Percentiles rank a stretch among this genome's conserved stretches.
Evolutionary conservation across 2,888 invertebrate species (phyloP).

Genomic region (Imbricaverruca yamaguchii): DNA sequence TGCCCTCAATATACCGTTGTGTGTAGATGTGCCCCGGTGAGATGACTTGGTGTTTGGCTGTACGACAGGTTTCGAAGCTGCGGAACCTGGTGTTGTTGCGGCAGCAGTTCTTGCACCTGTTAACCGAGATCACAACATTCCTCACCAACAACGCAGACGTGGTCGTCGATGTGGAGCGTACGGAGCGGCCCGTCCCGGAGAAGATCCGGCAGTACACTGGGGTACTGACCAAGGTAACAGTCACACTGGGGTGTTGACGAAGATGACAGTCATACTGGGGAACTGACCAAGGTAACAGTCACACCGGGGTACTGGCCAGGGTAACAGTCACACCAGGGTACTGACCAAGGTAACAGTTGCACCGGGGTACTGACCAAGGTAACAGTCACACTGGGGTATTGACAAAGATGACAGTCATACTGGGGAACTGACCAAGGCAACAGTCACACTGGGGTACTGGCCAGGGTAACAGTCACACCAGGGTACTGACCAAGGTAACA

Average conservation of each 20-base stretch:
- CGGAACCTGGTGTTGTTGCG: slow-evolving; percentile 68
- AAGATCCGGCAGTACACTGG: slow-evolving; percentile 82
- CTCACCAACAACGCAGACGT: slow-evolving; percentile 78
- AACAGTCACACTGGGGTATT: slow-evolving; percentile 57
- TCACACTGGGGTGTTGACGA: no score
- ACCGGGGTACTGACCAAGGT: slow-evolving; percentile 67
- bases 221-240: slow-evolving; percentile 55
- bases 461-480: no score
- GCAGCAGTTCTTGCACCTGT: slow-evolving; percentile 78
- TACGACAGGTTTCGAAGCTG: slow-evolving; percentile 47
- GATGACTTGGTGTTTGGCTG: slow-evolving; percentile 43
- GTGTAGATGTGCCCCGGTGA: neutral
- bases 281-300: no score
- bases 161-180: slow-evolving; percentile 74
- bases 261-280: no score
- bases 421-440: no score
- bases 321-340: no score
- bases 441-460: no score
- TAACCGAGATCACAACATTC: slow-evolving; percentile 80
- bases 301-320: no score
- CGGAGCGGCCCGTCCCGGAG: slow-evolving; percentile 70
- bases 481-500: no score
- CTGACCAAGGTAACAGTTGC: no score
- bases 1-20: no score
- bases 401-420: no score